These are phyloP conservation scores for Cyclophora albipunctata DNA, from an alignment of 2,888 invertebrate species.

Conservation along the genomic window DNA sequence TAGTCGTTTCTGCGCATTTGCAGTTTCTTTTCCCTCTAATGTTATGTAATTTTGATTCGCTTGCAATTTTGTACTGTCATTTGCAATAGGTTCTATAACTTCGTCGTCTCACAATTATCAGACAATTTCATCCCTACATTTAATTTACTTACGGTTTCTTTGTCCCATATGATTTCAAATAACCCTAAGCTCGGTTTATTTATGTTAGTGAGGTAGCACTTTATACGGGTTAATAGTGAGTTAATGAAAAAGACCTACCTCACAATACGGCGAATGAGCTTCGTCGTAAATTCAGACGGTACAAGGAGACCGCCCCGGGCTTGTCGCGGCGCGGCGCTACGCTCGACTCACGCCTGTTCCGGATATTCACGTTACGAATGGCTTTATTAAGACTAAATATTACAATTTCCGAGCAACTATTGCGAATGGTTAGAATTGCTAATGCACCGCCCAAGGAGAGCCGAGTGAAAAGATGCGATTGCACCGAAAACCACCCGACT, in stretches of 20 bases:
- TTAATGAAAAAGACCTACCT: conserved; percentile 16
- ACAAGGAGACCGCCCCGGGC: conserved; percentile 42
- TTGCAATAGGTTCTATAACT: no score
- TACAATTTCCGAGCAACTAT: conserved; percentile 66
- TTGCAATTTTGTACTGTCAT: no score
- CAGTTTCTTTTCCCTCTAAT: no score
- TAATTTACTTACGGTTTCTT: no score
- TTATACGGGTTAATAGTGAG: conserved; percentile 8
- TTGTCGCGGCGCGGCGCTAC: conserved; percentile 32
- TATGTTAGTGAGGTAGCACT: conserved; percentile 3
- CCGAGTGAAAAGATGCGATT: conserved; percentile 64
- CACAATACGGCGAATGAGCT: conserved; percentile 32
- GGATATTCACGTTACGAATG: conserved; percentile 66
- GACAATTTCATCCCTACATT: no score
- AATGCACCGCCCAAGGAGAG: conserved; percentile 47
- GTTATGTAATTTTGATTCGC: no score
- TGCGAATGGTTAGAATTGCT: conserved; percentile 61
- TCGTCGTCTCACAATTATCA: no score
- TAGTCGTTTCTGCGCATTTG: no score
- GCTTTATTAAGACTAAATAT: conserved; percentile 72
- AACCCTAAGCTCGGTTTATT: no score
- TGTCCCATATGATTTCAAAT: no score
- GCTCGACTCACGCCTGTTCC: conserved; percentile 46
- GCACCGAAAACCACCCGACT: conserved; percentile 40
- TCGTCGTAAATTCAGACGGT: conserved; percentile 45